A percentile compares a stretch with the other conserved stretches of the same genome.
phyloP scores from a whole-genome alignment of 2,113 vertebrate genomes.

The Amblyopsis rosae region DNA sequence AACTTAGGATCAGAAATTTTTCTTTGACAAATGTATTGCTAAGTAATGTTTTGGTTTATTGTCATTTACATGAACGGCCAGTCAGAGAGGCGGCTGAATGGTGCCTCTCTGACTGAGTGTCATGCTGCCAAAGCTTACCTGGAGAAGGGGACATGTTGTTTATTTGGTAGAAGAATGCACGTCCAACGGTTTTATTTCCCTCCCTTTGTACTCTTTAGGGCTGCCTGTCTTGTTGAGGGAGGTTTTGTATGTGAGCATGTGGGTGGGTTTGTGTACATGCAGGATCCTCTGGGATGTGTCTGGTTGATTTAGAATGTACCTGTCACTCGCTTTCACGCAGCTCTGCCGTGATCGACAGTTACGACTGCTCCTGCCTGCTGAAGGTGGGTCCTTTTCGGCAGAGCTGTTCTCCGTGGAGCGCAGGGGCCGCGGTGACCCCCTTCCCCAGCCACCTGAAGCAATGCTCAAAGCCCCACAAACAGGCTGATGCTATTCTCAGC shows the following conservation, averaged over 20 bases:
- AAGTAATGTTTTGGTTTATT: too few relatives aligned
- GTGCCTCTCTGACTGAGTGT: too few relatives aligned
- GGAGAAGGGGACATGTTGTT: not conserved
- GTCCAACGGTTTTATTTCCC: constrained; percentile 11
- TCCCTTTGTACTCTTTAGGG: constrained; percentile 24
- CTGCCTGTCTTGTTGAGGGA: constrained; percentile 23
- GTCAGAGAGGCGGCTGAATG: too few relatives aligned
- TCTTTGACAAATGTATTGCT: too few relatives aligned
- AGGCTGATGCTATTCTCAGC: not conserved
- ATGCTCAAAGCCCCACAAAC: constrained; percentile 7
- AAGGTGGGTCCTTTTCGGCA: constrained; percentile 15
- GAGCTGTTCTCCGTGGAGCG: constrained; percentile 29
- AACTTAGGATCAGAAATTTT: too few relatives aligned
- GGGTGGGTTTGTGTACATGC: constrained; percentile 36
- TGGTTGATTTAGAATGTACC: constrained; percentile 47
- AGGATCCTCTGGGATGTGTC: constrained; percentile 42
- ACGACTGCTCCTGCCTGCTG: constrained; percentile 24
- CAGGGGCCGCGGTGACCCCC: constrained; percentile 7
- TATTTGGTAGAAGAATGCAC: not conserved
- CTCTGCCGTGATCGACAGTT: constrained; percentile 56
- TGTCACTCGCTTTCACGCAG: constrained; percentile 52
- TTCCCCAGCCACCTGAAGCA: constrained; percentile 1
- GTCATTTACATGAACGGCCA: too few relatives aligned
- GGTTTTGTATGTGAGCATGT: constrained; percentile 20
- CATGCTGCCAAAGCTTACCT: too few relatives aligned